Evolutionary conservation across 2,888 invertebrate species (phyloP), one percentile per base, ranked within the genome.

Genomic region (Panzeria rudis): DNA sequence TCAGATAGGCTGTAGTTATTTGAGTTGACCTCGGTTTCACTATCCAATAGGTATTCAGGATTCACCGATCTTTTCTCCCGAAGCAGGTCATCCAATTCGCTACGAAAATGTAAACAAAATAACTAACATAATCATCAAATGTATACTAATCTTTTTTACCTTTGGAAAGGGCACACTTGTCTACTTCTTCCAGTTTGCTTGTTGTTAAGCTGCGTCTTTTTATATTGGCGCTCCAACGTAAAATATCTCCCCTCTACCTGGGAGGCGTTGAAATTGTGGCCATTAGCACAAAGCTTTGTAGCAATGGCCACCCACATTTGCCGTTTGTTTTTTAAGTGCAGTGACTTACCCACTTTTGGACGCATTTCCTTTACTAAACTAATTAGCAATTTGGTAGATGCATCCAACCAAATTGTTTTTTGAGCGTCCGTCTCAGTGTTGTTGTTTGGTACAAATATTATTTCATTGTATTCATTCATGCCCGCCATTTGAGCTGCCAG

Each of bases 241-340:
- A 68, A 68, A 52, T 50, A 50, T 68, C 25, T 50, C 32, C 20
- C 68, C 50, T 68, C 68, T 17, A 68, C 50, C 68, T 68, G 52
- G 50, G 50, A 35, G 50, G 68, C 50, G 50, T 68, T 68, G 15
- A 32, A 50, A 68, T 32, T 50, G 35, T 68, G 32, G 32, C 68
- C 50, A 32, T 47, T 68, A 13, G 17, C 68, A 50, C 17, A 68
- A 68, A 68, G 68, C 50, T 52, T 52, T 52, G 17, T 50, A 52
- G 50, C 50, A 68, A 52, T 68, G 32, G 47, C 38, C 61, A 61
- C 52, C 52, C 52, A 52, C 56, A 59, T 59, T 32, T 59, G 56
- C 32, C 32, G 29, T 32, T 59, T 59, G 17, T 59, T 59, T 56
- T 59, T 59, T 32, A 59, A 8, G 56, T 59, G 29, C 29, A 59